Conservation (phyloP, 2,797 vertebrate genomes). For the Xenopus petersii region DNA sequence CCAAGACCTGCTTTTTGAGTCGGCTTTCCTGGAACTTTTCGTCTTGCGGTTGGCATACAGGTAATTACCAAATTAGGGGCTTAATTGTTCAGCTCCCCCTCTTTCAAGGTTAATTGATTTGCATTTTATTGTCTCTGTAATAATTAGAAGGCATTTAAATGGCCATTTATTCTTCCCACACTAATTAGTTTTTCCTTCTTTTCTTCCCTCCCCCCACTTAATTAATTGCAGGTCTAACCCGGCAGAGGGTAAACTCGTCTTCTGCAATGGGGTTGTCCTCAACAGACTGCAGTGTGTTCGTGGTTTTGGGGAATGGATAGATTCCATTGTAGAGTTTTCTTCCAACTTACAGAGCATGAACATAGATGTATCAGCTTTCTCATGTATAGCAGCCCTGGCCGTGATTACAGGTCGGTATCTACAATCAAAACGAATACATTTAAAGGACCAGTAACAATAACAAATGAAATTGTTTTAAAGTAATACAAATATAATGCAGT, state of each 20-base stretch:
- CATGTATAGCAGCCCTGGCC: conserved; percentile 95
- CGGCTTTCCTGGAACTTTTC: conserved; percentile 95
- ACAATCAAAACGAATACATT: too few relatives aligned
- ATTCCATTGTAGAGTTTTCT: conserved; percentile 96
- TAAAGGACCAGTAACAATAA: too few relatives aligned
- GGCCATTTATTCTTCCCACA: conserved; percentile 76
- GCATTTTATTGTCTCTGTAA: conserved; percentile 79
- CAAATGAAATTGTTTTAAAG: too few relatives aligned
- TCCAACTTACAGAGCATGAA: conserved; percentile 98
- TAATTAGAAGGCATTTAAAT: conserved; percentile 86
- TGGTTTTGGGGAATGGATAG: conserved; percentile 96
- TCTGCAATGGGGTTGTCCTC: conserved; percentile 95
- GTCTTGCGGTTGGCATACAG: conserved; percentile 95
- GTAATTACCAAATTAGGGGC: conserved; percentile 64
- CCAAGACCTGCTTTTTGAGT: conserved; percentile 96
- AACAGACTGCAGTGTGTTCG: conserved; percentile 97
- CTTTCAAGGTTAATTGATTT: conserved; percentile 73
- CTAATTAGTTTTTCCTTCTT: conserved; percentile 73
- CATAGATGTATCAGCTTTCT: conserved; percentile 96
- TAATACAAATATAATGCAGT: too few relatives aligned
- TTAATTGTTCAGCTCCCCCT: conserved; percentile 57
- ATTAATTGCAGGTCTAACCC: conserved; percentile 93
- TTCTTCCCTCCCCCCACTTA: conserved; percentile 41
- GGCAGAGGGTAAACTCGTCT: conserved; percentile 97
- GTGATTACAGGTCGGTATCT: conserved; percentile 93